Base-by-base conservation (phyloP, 2,888 invertebrate genomes). In the Tetragonisca angustula region DNA sequence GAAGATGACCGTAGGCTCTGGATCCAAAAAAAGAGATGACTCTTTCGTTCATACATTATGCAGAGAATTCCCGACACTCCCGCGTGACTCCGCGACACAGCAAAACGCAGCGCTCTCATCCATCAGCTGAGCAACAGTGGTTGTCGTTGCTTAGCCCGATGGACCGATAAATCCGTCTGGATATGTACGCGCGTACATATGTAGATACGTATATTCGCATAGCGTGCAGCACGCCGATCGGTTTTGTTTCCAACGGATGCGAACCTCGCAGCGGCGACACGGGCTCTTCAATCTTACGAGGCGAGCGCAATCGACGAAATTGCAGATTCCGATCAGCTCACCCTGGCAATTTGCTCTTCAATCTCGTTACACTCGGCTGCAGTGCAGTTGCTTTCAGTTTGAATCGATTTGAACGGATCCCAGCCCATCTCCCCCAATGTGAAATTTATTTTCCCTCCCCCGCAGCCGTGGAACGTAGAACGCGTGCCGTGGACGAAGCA, bases 281-380 rank as follows among this genome's bases (percentile, higher is more conserved):
- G 67, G 72, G 9, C 80, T 62, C 76, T 83, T 83, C 80, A 72
- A 85, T 83, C 80, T 61, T 76, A 36, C 78, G 43, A 15, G 59
- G 43, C 15, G 61, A 70, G 64, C 62, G 78, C 84, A 79, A 86
- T 88, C 84, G 84, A 61, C 82, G 69, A 86, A 82, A 88, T 88
- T 88, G 88, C 82, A 61, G 84, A 88, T 88, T 74, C 74, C 85
- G 75, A 83, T 83, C 83, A 52, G 59, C 50, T 17, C 73, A 56
- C 62, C 74, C 71, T 27, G 43, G 27, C 87, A 81, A 86, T 86
- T 86, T 83, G 56, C 81, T 81, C 72, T 65, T 85, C 86, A 64
- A 74, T 79, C 83, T 83, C 79, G 83, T 79, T 83, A 73, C 70
- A 32, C 73, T 56, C 59, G 59, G 69, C 70, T 49, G 65, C 78